These are phyloP conservation scores for Triplophysa yarkandensis DNA, from an alignment of 2,797 vertebrate genomes.

Conservation along the genomic window DNA sequence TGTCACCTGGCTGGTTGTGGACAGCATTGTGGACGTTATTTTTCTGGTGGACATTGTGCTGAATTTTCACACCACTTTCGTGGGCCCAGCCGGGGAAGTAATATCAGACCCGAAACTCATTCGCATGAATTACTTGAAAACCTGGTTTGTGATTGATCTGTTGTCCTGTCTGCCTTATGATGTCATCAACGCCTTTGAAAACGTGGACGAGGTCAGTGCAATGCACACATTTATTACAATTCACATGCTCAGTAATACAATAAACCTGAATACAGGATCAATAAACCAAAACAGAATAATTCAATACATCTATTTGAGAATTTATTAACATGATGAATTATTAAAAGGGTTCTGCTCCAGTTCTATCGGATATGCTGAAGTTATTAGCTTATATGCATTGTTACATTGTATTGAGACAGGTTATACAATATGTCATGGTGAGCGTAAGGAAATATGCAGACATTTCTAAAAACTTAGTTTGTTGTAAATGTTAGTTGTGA, in stretches of 20 bases:
- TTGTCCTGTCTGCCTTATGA: conserved; percentile 97
- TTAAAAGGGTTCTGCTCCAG: too few relatives aligned
- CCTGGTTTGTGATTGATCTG: conserved; percentile 98
- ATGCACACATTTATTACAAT: background rate
- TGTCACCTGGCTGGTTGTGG: conserved; percentile 96
- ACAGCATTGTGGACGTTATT: conserved; percentile 98
- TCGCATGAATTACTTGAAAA: conserved; percentile 99
- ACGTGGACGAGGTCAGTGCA: conserved; percentile 95
- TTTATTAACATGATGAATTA: background rate
- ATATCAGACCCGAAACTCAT: conserved; percentile 99
- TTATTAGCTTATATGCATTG: conserved; percentile 10
- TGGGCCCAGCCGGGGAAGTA: conserved; percentile 97
- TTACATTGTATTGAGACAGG: background rate
- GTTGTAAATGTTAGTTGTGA: background rate
- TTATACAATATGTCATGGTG: background rate
- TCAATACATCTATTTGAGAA: background rate
- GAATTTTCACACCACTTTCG: conserved; percentile 98
- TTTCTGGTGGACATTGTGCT: conserved; percentile 98
- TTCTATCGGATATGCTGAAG: conserved; percentile 12
- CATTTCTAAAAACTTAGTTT: background rate
- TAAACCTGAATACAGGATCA: background rate
- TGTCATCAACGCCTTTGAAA: conserved; percentile 99
- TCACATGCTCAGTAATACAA: background rate
- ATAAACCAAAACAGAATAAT: background rate
- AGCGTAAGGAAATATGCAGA: background rate